Percentiles rank a stretch among this genome's conserved stretches.
phyloP scores from a whole-genome alignment of 2,113 vertebrate genomes.

The Chunga burmeisteri region DNA sequence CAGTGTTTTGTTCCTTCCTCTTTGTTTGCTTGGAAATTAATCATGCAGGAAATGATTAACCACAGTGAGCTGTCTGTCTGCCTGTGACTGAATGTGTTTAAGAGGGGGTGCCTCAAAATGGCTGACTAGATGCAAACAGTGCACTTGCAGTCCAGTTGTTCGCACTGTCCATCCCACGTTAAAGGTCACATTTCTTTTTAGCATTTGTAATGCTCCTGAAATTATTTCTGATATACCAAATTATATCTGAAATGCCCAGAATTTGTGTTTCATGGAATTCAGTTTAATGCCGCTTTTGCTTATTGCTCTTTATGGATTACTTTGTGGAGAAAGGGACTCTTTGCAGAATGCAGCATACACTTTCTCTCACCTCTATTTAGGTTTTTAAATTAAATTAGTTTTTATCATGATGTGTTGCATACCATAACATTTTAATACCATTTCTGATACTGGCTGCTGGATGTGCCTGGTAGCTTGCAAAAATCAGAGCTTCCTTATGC shows the following conservation, averaged over 20 bases:
- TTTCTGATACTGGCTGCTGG: not conserved
- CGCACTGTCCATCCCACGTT: fast-evolving
- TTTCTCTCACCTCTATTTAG: not conserved
- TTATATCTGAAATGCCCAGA: not conserved
- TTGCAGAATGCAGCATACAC: fast-evolving
- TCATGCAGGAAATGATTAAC: slow-evolving; percentile 79
- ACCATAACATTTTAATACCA: not conserved
- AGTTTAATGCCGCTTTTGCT: not conserved
- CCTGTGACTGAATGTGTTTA: slow-evolving; percentile 65
- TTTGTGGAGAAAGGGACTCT: not conserved
- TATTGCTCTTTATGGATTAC: not conserved
- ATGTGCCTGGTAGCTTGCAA: not conserved
- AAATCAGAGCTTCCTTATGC: not conserved
- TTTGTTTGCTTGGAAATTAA: slow-evolving; percentile 70
- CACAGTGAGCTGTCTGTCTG: slow-evolving; percentile 65
- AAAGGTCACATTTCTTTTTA: not conserved
- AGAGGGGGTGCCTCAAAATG: slow-evolving; percentile 53
- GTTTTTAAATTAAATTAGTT: not conserved
- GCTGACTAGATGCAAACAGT: not conserved
- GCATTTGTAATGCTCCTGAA: not conserved
- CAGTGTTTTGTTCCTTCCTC: slow-evolving; percentile 59
- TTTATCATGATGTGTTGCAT: not conserved
- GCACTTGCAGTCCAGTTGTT: not conserved
- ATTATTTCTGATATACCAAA: not conserved
- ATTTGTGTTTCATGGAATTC: not conserved